Percentiles rank a stretch among this genome's conserved stretches.
These are phyloP conservation scores for Epizoanthus ramosus DNA, from an alignment of 92 coral and sea anemone genomes.

Conservation along the genomic window DNA sequence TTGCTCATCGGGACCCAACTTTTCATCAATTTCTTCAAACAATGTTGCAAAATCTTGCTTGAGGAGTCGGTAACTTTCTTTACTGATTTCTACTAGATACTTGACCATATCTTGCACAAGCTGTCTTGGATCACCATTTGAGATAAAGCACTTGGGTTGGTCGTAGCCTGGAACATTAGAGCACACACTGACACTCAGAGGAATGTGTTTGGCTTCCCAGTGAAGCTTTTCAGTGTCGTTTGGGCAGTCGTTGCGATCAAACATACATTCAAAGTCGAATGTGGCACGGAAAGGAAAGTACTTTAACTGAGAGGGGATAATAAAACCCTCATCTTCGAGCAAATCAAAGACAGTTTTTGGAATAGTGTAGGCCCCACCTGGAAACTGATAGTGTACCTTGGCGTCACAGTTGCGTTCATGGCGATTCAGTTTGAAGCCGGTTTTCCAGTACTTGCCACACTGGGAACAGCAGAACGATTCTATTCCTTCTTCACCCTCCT, in stretches of 20 bases:
- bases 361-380: constrained; percentile 34
- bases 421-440: constrained; percentile 11
- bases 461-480: constrained; percentile 47
- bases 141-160: constrained; percentile 26
- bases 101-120: constrained; percentile 23
- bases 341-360: constrained; percentile 37
- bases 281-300: constrained; percentile 52
- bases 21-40: not conserved
- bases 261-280: constrained; percentile 48
- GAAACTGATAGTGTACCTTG: constrained; percentile 49
- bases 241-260: not conserved
- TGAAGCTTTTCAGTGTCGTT: constrained; percentile 25
- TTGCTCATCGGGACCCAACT: not conserved
- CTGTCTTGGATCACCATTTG: constrained; percentile 32
- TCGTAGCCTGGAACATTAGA: constrained; percentile 42
- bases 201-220: constrained; percentile 52
- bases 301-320: constrained; percentile 23
- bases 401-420: constrained; percentile 64
- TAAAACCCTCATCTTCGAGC: constrained; percentile 46
- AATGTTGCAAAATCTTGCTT: not conserved
- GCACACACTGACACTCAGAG: constrained; percentile 43
- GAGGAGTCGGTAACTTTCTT: constrained; percentile 29
- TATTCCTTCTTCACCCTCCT: too few species aligned
- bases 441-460: constrained; percentile 56
- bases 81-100: constrained; percentile 16